phyloP scores from a whole-genome alignment of 2,113 vertebrate species.

The Struthio camelus region DNA sequence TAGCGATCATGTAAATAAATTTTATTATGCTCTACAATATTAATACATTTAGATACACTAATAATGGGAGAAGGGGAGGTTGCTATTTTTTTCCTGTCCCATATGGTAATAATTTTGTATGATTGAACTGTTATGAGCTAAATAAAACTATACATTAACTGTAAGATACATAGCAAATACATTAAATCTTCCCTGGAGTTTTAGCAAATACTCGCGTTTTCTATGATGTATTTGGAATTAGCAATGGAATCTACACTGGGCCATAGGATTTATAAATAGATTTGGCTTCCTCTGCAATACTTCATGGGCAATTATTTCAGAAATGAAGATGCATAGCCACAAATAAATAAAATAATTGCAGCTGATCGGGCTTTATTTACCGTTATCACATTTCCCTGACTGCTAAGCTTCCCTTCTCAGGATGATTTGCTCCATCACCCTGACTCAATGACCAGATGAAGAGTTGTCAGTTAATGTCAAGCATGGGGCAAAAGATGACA shows the following conservation, averaged over 20 bases:
- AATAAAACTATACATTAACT: constrained; percentile 55
- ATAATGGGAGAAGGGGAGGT: constrained; percentile 21
- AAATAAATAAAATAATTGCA: constrained; percentile 56
- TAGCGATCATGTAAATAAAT: not conserved
- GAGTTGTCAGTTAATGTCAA: not conserved
- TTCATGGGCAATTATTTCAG: constrained; percentile 65
- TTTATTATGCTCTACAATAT: constrained; percentile 18
- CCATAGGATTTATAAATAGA: constrained; percentile 61
- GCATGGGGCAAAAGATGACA: not conserved
- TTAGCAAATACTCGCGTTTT: constrained; percentile 43
- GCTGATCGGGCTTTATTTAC: constrained; percentile 39
- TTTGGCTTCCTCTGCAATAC: constrained; percentile 37
- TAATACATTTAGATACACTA: not conserved
- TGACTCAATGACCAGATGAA: not conserved
- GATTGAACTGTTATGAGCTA: constrained; percentile 55
- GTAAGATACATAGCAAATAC: constrained; percentile 54
- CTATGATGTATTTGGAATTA: constrained; percentile 57
- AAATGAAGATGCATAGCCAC: constrained; percentile 43
- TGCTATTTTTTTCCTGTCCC: constrained; percentile 50
- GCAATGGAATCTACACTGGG: constrained; percentile 35
- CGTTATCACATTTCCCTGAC: not conserved
- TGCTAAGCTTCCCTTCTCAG: not conserved
- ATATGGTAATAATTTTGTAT: constrained; percentile 60
- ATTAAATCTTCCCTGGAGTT: constrained; percentile 60
- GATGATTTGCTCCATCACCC: not conserved